These are phyloP conservation scores for Drosophila eugracilis DNA, from an alignment of 1,140 invertebrate species.

Conservation along the genomic window DNA sequence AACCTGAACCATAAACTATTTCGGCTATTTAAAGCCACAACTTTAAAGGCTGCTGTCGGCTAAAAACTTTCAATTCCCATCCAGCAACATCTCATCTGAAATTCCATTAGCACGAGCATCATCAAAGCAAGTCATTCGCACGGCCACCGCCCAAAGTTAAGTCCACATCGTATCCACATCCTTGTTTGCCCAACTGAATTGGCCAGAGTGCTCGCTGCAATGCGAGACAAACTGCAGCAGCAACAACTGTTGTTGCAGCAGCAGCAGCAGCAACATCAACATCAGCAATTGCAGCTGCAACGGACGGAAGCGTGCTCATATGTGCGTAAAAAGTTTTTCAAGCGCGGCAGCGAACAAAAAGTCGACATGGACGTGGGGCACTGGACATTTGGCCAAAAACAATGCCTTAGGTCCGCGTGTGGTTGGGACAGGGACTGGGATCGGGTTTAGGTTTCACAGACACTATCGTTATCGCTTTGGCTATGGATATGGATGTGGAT, in stretches of 20 bases:
- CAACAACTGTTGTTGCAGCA: constrained; percentile 6
- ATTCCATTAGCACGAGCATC: constrained; percentile 49
- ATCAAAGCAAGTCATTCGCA: constrained; percentile 32
- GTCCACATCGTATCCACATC: constrained; percentile 41
- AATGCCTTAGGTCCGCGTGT: constrained; percentile 12
- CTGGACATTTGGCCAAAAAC: constrained; percentile 44
- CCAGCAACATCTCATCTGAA: constrained; percentile 31
- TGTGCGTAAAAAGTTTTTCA: constrained; percentile 60
- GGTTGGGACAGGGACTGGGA: constrained; percentile 16
- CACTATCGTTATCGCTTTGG: constrained; percentile 6
- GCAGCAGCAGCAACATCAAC: constrained; percentile 2
- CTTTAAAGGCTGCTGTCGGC: constrained; percentile 18
- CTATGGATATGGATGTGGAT: constrained; percentile 5
- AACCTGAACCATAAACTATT: constrained; percentile 47
- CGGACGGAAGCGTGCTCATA: constrained; percentile 60
- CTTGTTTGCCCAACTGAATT: constrained; percentile 27
- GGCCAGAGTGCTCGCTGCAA: constrained; percentile 19
- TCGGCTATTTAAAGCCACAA: constrained; percentile 29
- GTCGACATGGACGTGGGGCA: constrained; percentile 29
- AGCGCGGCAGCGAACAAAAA: constrained; percentile 57
- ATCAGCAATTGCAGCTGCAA: constrained; percentile 27
- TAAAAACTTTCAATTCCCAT: constrained; percentile 27
- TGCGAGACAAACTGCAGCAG: constrained; percentile 25
- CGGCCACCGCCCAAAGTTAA: constrained; percentile 22
- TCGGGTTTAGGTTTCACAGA: constrained; percentile 23